Evolutionary conservation across 2,113 vertebrate genomes (phyloP).

Genomic region (Nyctereutes procyonoides): DNA sequence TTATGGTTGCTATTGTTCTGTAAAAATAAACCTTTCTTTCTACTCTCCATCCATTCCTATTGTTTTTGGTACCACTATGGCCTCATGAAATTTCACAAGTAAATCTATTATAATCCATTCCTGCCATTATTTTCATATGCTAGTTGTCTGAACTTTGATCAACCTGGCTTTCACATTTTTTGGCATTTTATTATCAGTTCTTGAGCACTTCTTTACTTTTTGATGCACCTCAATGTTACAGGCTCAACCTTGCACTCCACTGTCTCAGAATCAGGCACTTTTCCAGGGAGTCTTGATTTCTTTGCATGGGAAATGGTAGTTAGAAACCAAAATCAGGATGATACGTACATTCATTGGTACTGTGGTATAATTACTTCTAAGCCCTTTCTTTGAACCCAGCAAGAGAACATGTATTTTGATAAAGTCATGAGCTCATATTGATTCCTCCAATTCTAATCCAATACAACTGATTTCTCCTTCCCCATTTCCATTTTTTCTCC

Average conservation of each 20-base stretch:
- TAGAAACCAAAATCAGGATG: constrained; percentile 1
- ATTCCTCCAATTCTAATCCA: background rate
- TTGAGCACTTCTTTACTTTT: constrained; percentile 35
- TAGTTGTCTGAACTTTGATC: background rate
- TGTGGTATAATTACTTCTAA: background rate
- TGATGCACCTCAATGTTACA: background rate
- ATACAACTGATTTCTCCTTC: background rate
- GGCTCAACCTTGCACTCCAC: background rate
- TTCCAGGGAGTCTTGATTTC: background rate
- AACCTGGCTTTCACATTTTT: background rate
- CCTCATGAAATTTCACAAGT: background rate
- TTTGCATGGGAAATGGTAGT: background rate
- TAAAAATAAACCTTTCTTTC: background rate
- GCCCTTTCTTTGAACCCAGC: background rate
- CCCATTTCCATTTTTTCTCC: background rate
- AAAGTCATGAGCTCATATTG: background rate
- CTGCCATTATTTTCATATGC: background rate
- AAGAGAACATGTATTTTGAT: background rate
- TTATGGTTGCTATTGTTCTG: background rate
- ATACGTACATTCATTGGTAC: background rate
- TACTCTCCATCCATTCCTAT: background rate
- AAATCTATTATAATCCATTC: background rate
- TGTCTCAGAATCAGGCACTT: background rate
- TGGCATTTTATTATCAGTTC: background rate
- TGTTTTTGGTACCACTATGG: background rate